These are phyloP conservation scores for Gobius niger DNA, from an alignment of 2,113 vertebrate genomes.

Conservation along the genomic window DNA sequence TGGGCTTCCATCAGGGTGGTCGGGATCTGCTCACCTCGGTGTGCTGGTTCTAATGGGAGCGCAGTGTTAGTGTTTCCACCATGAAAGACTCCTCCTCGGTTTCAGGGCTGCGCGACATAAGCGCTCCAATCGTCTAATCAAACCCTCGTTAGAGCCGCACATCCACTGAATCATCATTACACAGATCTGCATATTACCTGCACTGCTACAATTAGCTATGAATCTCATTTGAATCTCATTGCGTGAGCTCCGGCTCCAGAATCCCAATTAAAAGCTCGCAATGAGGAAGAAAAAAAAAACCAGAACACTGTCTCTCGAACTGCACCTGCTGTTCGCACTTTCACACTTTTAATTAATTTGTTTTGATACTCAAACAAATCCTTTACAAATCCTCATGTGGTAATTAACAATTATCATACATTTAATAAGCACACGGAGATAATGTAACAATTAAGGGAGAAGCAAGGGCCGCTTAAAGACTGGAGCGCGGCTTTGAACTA, in stretches of 20 bases:
- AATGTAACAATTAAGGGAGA: slow-evolving; percentile 75
- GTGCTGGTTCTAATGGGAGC: neutral
- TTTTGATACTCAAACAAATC: slow-evolving; percentile 77
- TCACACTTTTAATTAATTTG: slow-evolving; percentile 73
- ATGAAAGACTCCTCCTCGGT: slow-evolving; percentile 5
- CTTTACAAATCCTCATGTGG: slow-evolving; percentile 69
- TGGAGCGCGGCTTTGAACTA: slow-evolving; percentile 66
- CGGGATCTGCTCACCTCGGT: too few species aligned
- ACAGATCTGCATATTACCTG: slow-evolving; percentile 72
- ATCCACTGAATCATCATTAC: slow-evolving; percentile 70
- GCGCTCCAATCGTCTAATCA: slow-evolving; percentile 62
- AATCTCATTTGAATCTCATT: slow-evolving; percentile 75
- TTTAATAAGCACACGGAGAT: slow-evolving; percentile 77
- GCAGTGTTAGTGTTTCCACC: neutral
- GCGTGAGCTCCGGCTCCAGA: slow-evolving; percentile 59
- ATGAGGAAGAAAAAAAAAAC: slow-evolving; percentile 24
- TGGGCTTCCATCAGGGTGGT: too few species aligned
- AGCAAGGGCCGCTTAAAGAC: slow-evolving; percentile 68
- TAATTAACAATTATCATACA: slow-evolving; percentile 76
- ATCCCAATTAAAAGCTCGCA: slow-evolving; percentile 68
- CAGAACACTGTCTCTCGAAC: slow-evolving; percentile 29
- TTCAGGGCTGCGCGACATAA: slow-evolving; percentile 28
- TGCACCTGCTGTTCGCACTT: slow-evolving; percentile 67
- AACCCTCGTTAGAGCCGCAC: slow-evolving; percentile 57
- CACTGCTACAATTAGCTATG: slow-evolving; percentile 64